phyloP scores from a whole-genome alignment of 2,888 invertebrate genomes.

The Pterostichus niger region DNA sequence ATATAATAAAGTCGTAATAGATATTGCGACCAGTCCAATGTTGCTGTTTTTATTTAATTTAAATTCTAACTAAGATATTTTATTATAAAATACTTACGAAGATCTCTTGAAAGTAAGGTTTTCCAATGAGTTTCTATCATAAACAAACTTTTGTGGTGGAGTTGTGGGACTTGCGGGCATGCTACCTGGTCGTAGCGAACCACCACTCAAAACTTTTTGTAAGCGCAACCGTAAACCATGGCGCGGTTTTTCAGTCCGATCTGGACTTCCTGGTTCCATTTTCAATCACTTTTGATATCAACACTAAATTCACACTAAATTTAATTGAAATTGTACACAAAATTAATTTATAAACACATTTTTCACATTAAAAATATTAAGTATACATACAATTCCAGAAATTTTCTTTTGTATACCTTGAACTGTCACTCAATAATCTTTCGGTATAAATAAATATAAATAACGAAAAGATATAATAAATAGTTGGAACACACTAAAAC shows the following conservation, averaged over 20 bases:
- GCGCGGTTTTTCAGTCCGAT: slow-evolving; percentile 23
- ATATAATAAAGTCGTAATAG: background rate
- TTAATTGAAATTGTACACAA: background rate
- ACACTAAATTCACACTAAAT: background rate
- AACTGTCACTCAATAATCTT: background rate
- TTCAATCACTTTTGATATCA: background rate
- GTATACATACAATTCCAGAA: background rate
- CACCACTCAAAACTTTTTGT: slow-evolving; percentile 60
- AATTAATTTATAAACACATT: slow-evolving; percentile 1
- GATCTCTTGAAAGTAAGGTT: slow-evolving; percentile 28
- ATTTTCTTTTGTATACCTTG: slow-evolving; percentile 10
- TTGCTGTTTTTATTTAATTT: too few relatives aligned
- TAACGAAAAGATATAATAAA: background rate
- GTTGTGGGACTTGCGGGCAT: slow-evolving; percentile 42
- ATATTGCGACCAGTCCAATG: too few relatives aligned
- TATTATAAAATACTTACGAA: slow-evolving; percentile 62
- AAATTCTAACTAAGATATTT: too few relatives aligned
- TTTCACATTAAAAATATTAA: background rate
- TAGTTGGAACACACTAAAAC: background rate
- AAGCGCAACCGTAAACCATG: slow-evolving; percentile 49
- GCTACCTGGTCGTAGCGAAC: slow-evolving; percentile 24
- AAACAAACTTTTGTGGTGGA: slow-evolving; percentile 51
- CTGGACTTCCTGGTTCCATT: slow-evolving; percentile 46
- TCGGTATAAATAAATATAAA: slow-evolving; percentile 20
- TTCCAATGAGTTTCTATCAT: slow-evolving; percentile 46